Evolutionary conservation across 2,888 invertebrate species (phyloP).

Genomic region (Acanthosepion lycidas): DNA sequence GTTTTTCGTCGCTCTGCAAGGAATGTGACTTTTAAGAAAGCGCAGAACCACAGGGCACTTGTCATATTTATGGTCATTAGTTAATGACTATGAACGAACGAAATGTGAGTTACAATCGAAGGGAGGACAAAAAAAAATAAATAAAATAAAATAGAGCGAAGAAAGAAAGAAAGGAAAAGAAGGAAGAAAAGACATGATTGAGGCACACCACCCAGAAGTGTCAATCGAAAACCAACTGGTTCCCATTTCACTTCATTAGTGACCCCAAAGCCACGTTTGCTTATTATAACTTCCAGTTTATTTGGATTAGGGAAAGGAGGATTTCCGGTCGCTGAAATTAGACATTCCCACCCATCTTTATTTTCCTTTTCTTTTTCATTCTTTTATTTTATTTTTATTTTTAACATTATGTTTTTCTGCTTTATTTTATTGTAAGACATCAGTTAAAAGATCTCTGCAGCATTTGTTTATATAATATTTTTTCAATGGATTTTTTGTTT

Average conservation of each 20-base stretch:
- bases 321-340: background rate
- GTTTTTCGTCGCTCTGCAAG: background rate
- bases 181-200: background rate
- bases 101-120: background rate
- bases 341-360: background rate
- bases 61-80: background rate
- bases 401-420: too few relatives aligned
- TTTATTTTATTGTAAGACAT: too few relatives aligned
- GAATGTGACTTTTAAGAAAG: background rate
- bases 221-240: background rate
- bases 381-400: background rate
- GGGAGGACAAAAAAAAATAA: background rate
- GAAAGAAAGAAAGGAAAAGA: background rate
- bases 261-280: background rate
- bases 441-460: too few relatives aligned
- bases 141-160: too few relatives aligned
- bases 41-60: background rate
- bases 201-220: background rate
- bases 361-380: background rate
- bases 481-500: too few relatives aligned
- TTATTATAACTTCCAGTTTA: background rate
- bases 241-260: background rate
- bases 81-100: background rate
- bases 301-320: background rate
- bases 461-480: too few relatives aligned